A percentile compares a stretch with the other conserved stretches of the same genome.
Evolutionary conservation across 92 coral and sea anemone species (phyloP).

Genomic region (Meandrina meandrites): DNA sequence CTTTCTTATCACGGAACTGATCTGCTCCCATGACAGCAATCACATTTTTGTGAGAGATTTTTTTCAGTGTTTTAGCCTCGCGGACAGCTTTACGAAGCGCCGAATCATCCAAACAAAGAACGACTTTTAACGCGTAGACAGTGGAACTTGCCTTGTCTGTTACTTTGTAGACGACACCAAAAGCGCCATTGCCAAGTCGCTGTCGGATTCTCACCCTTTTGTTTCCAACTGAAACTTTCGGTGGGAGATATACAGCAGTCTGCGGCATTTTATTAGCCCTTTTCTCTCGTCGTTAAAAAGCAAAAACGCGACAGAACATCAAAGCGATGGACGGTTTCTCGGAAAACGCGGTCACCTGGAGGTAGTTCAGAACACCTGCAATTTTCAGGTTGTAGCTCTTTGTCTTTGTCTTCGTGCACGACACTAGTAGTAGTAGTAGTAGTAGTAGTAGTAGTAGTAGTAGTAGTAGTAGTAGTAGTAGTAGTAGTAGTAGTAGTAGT

Average conservation of each 20-base stretch:
- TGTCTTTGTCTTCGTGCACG: too few relatives aligned
- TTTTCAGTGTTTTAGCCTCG: slow-evolving; percentile 13
- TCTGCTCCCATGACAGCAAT: slow-evolving; percentile 37
- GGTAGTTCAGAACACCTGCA: too few relatives aligned
- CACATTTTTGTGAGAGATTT: slow-evolving; percentile 54
- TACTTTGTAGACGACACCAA: slow-evolving; percentile 75
- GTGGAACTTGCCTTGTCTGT: slow-evolving; percentile 25
- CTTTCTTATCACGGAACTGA: neutral
- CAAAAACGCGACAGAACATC: too few relatives aligned
- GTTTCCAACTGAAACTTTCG: slow-evolving; percentile 4
- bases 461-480: too few relatives aligned
- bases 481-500: too few relatives aligned
- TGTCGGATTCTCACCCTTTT: neutral
- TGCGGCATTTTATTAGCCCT: neutral
- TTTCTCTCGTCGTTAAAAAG: neutral
- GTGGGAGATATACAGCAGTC: neutral
- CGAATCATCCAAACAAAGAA: neutral
- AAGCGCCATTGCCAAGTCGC: slow-evolving; percentile 75
- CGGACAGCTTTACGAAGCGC: neutral
- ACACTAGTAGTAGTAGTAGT: too few relatives aligned
- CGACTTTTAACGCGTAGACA: slow-evolving; percentile 24
- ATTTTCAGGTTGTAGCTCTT: too few relatives aligned
- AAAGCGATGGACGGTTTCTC: neutral
- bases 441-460: too few relatives aligned
- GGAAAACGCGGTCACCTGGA: too few relatives aligned